A percentile compares a stretch with the other conserved stretches of the same genome.
phyloP scores from a whole-genome alignment of 2,888 invertebrate species.

The Hypercompe scribonia region DNA sequence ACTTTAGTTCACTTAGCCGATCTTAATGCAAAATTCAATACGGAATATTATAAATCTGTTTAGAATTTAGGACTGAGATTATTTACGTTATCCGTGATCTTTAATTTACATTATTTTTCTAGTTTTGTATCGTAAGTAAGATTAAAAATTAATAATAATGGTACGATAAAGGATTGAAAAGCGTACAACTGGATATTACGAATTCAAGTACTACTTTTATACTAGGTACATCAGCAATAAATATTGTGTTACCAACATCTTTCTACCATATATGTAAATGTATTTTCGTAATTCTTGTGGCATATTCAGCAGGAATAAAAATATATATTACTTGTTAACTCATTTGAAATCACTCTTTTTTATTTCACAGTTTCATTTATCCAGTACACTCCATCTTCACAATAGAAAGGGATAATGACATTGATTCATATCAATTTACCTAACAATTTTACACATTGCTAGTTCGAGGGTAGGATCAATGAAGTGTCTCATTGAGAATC shows the following conservation, averaged over 20 bases:
- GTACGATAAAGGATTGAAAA: not conserved
- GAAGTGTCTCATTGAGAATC: slow-evolving; percentile 9
- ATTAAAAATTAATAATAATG: not conserved
- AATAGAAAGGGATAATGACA: slow-evolving; percentile 2
- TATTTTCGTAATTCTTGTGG: too few relatives aligned
- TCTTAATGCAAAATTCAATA: slow-evolving; percentile 15
- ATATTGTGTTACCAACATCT: not conserved
- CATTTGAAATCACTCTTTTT: not conserved
- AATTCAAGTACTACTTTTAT: not conserved
- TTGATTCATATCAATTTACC: slow-evolving; percentile 10
- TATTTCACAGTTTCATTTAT: not conserved
- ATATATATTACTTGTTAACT: too few relatives aligned
- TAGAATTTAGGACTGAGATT: slow-evolving; percentile 28
- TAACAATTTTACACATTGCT: slow-evolving; percentile 8
- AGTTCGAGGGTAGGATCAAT: slow-evolving; percentile 9
- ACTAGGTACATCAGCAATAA: not conserved
- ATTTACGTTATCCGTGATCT: slow-evolving; percentile 30
- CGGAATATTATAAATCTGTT: slow-evolving; percentile 37
- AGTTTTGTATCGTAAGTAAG: not conserved
- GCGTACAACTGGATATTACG: not conserved
- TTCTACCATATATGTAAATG: not conserved
- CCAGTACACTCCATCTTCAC: not conserved
- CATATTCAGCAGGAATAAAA: too few relatives aligned
- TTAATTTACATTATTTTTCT: slow-evolving; percentile 16
- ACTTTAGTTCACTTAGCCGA: slow-evolving; percentile 45